Conservation (phyloP, 2,888 invertebrate genomes). For the Halictus quadricinctus region DNA sequence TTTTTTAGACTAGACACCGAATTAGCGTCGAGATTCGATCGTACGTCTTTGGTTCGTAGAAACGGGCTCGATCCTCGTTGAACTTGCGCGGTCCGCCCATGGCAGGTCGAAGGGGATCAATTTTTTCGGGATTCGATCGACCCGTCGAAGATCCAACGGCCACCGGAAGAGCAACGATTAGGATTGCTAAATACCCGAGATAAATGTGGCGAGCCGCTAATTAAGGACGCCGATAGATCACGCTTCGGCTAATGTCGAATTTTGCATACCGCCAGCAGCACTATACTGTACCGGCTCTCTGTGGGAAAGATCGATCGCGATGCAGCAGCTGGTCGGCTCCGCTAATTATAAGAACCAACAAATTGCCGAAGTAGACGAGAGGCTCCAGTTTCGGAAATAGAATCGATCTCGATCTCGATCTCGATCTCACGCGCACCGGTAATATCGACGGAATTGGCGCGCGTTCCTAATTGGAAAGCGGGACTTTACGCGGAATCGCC, state of each 20-base stretch:
- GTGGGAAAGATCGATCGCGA: constrained; percentile 53
- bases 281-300: constrained; percentile 3
- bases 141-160: constrained; percentile 8
- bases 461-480: constrained; percentile 5
- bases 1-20: background rate
- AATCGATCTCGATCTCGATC: constrained; percentile 5
- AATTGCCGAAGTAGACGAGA: background rate
- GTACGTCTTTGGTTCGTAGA: background rate
- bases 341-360: constrained; percentile 35
- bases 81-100: constrained; percentile 4
- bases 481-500: constrained; percentile 6
- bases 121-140: constrained; percentile 29
- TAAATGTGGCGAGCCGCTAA: constrained; percentile 48
- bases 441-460: background rate
- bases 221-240: constrained; percentile 57
- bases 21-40: background rate
- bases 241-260: constrained; percentile 62
- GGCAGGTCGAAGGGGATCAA: background rate
- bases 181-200: constrained; percentile 56
- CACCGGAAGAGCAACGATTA: constrained; percentile 54
- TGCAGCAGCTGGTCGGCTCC: constrained; percentile 27
- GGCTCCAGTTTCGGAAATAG: background rate
- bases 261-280: constrained; percentile 48
- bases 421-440: background rate
- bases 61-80: background rate